phyloP scores from a whole-genome alignment of 2,113 vertebrate genomes.

The Labrus mixtus region DNA sequence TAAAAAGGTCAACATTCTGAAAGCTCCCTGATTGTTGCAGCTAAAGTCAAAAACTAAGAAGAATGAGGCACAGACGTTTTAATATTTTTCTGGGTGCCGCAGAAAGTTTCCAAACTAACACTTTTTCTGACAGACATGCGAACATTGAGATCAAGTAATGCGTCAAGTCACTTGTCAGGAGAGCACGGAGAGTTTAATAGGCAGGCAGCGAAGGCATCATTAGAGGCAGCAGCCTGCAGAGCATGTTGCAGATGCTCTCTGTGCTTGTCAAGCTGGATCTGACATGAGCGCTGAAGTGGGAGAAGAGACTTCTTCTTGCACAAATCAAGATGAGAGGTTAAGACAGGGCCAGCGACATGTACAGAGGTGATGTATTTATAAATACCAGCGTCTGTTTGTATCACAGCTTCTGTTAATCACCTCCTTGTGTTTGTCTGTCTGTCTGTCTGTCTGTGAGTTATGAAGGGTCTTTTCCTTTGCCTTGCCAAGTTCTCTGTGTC shows the following conservation, averaged over 20 bases:
- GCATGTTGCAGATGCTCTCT: constrained; percentile 20
- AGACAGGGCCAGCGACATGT: constrained; percentile 14
- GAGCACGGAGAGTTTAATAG: constrained; percentile 19
- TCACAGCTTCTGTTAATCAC: not conserved
- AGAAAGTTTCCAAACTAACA: not conserved
- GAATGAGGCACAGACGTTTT: not conserved
- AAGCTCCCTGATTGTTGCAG: not conserved
- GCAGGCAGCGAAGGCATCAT: constrained; percentile 55
- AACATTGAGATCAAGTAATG: constrained; percentile 19
- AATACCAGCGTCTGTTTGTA: not conserved
- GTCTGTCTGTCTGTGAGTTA: no score
- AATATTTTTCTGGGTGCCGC: not conserved
- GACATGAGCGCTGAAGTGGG: constrained; percentile 17
- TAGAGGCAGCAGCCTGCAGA: constrained; percentile 26
- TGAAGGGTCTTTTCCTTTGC: not conserved
- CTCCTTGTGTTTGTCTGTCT: not conserved
- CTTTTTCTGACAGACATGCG: constrained; percentile 1
- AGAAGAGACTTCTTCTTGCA: constrained; percentile 12
- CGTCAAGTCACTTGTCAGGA: constrained; percentile 27
- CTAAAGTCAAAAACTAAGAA: not conserved
- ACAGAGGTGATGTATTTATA: constrained; percentile 48
- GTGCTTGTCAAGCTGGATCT: constrained; percentile 22
- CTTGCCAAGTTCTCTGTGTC: not conserved
- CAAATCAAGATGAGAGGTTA: constrained; percentile 42
- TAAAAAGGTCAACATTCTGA: not conserved